Percentiles rank a stretch among this genome's conserved stretches.
These are phyloP conservation scores for Dolichotis patagonum DNA, from an alignment of 2,113 vertebrate genomes.

Conservation along the genomic window DNA sequence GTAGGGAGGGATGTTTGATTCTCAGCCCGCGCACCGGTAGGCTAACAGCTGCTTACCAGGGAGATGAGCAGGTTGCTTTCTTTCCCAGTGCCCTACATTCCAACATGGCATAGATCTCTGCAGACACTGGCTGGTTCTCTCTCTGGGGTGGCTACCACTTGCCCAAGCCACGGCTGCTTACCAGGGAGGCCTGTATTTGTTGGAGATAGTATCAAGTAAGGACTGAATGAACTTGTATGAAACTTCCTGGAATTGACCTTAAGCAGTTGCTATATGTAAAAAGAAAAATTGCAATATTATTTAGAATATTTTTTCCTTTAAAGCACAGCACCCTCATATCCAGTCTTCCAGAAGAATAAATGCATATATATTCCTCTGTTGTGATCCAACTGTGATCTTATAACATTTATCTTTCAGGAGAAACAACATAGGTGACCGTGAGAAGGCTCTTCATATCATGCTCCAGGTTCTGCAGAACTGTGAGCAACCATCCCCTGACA, in stretches of 20 bases:
- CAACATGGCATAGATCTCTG: too few relatives aligned
- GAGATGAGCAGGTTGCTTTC: too few relatives aligned
- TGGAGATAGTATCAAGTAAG: background rate
- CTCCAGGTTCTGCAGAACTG: conserved; percentile 93
- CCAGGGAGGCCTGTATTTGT: too few relatives aligned
- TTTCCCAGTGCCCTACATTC: too few relatives aligned
- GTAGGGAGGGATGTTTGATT: too few relatives aligned
- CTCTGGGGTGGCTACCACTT: too few relatives aligned
- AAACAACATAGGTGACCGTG: conserved; percentile 92
- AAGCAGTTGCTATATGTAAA: conserved; percentile 26
- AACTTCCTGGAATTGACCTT: background rate
- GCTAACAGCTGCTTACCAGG: too few relatives aligned
- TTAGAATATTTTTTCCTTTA: conserved; percentile 2
- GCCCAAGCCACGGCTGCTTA: too few relatives aligned
- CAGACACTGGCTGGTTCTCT: too few relatives aligned
- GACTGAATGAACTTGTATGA: background rate
- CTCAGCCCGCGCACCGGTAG: too few relatives aligned
- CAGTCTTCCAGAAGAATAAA: background rate
- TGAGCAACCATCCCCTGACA: conserved; percentile 94
- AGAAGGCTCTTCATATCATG: conserved; percentile 94
- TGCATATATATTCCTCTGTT: background rate
- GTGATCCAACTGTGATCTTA: background rate
- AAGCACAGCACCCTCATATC: background rate
- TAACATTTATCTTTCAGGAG: conserved; percentile 81
- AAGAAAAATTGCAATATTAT: background rate